phyloP scores from a whole-genome alignment of 2,888 invertebrate genomes.

The Napeogenes sylphis region DNA sequence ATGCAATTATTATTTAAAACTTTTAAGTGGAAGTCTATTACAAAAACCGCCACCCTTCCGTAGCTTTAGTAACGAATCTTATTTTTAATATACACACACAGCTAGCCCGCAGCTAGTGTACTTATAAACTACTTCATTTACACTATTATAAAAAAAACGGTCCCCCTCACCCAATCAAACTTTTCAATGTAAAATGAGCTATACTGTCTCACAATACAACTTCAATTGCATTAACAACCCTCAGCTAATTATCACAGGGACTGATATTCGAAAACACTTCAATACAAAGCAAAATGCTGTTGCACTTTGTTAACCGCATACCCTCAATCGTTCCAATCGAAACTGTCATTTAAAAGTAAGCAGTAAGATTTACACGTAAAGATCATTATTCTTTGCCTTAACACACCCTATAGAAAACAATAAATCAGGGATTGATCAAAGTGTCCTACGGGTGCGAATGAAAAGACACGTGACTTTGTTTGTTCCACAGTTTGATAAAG shows the following conservation, averaged over 20 bases:
- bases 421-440: conserved; percentile 26
- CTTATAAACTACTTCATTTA: no score
- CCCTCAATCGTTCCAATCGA: not conserved
- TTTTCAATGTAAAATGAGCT: not conserved
- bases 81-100: no score
- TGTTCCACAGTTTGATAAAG: conserved; percentile 10
- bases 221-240: not conserved
- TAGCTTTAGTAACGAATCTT: no score
- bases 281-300: conserved; percentile 1
- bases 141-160: no score
- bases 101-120: not conserved
- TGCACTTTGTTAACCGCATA: not conserved
- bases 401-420: conserved; percentile 7
- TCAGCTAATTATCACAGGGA: conserved; percentile 2
- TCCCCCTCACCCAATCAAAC: not conserved
- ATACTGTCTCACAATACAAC: not conserved
- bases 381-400: not conserved
- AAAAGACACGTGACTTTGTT: conserved; percentile 20
- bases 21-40: no score
- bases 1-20: no score
- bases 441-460: conserved; percentile 12
- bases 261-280: not conserved
- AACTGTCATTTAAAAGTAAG: not conserved
- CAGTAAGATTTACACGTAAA: not conserved
- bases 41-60: no score